phyloP scores from a whole-genome alignment of 2,113 vertebrate species.

The Osmerus mordax region DNA sequence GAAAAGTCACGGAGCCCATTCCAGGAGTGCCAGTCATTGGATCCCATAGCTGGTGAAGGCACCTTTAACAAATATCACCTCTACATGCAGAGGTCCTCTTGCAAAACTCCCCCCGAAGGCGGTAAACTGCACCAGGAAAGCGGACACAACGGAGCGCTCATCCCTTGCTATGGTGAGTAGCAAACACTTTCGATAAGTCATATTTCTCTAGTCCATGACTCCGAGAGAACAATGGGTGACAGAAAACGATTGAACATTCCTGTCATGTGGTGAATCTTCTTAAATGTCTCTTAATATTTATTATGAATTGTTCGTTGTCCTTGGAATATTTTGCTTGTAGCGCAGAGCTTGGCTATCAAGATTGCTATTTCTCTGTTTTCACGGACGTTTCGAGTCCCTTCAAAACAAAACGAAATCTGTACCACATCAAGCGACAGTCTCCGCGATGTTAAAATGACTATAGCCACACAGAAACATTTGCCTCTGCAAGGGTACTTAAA shows the following conservation, averaged over 20 bases:
- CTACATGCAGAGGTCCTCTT: conserved; percentile 86
- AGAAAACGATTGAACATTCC: no score
- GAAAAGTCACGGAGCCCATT: conserved; percentile 83
- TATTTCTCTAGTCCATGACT: neutral
- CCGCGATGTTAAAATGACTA: neutral
- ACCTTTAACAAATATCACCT: conserved; percentile 93
- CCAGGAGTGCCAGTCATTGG: conserved; percentile 87
- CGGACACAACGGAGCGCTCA: conserved; percentile 82
- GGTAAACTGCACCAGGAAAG: conserved; percentile 83
- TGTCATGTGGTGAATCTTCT: no score
- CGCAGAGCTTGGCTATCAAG: no score
- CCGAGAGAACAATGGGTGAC: no score
- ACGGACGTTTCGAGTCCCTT: no score
- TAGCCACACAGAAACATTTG: conserved; percentile 20
- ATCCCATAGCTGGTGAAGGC: conserved; percentile 75
- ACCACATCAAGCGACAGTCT: neutral
- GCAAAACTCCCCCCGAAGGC: conserved; percentile 88
- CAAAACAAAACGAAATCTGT: no score
- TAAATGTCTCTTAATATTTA: no score
- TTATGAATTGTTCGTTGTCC: no score
- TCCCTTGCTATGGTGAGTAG: conserved; percentile 90
- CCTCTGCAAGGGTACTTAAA: conserved; percentile 18
- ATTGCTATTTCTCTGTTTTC: no score
- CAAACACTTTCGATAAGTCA: neutral
- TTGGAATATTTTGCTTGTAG: no score